phyloP scores from a whole-genome alignment of 2,888 invertebrate genomes.

The Tachina lurida region DNA sequence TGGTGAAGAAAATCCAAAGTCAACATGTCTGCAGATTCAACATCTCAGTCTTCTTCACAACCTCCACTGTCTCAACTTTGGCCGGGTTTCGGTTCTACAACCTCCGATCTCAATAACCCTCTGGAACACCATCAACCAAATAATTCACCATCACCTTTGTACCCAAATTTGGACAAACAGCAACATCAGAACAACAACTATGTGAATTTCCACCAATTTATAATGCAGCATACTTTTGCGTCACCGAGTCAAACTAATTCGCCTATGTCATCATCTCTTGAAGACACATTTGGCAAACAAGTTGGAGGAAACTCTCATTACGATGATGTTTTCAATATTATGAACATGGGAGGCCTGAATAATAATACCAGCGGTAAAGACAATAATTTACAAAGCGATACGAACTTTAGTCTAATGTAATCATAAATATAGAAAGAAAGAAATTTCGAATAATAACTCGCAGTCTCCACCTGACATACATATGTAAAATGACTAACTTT shows the following conservation, averaged over 20 bases:
- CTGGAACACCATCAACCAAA: slow-evolving; percentile 23
- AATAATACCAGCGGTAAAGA: slow-evolving; percentile 20
- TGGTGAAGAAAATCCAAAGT: not conserved
- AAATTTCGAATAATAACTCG: no score
- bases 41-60: slow-evolving; percentile 52
- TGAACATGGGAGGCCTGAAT: slow-evolving; percentile 21
- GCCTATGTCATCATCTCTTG: slow-evolving; percentile 2
- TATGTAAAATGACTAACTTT: no score
- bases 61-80: slow-evolving; percentile 69
- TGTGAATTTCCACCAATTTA: slow-evolving; percentile 82
- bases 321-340: slow-evolving; percentile 48
- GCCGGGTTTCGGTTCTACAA: slow-evolving; percentile 66
- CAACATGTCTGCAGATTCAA: slow-evolving; percentile 69
- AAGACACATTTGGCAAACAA: slow-evolving; percentile 8
- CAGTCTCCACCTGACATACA: no score
- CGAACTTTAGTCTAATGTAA: no score
- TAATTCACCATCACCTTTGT: slow-evolving; percentile 5
- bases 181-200: slow-evolving; percentile 77
- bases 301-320: slow-evolving; percentile 41
- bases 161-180: not conserved
- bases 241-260: slow-evolving; percentile 50
- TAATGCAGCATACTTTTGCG: slow-evolving; percentile 81
- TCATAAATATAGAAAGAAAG: no score
- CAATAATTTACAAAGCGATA: slow-evolving; percentile 7
- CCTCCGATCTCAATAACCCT: slow-evolving; percentile 35